Evolutionary conservation across 2,113 vertebrate genomes (phyloP).

Genomic region (Pardalotus punctatus): DNA sequence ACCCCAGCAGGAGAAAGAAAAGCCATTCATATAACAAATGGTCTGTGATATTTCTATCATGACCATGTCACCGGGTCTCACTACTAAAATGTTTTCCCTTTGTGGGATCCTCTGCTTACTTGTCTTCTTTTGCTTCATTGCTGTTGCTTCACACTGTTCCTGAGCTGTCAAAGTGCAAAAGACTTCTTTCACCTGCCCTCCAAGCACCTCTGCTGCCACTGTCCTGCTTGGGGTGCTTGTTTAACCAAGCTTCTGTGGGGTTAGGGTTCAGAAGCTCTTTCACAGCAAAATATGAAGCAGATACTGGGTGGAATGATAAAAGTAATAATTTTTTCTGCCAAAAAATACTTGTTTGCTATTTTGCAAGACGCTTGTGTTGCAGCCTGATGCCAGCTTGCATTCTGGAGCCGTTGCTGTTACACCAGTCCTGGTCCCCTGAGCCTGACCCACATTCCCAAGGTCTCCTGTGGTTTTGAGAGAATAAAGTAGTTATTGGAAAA

Average conservation of each 20-base stretch:
- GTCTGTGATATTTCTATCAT: not conserved
- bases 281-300: not conserved
- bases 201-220: not conserved
- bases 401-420: not conserved
- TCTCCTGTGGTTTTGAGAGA: not conserved
- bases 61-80: not conserved
- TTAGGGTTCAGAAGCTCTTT: not conserved
- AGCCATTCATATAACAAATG: not conserved
- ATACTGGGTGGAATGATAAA: not conserved
- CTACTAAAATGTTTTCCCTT: not conserved
- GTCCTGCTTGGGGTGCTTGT: not conserved
- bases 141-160: not conserved
- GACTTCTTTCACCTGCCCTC: not conserved
- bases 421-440: not conserved
- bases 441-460: not conserved
- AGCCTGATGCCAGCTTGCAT: not conserved
- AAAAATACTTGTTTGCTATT: not conserved
- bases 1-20: not conserved
- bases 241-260: not conserved
- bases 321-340: not conserved
- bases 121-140: not conserved
- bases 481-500: not conserved
- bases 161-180: not conserved
- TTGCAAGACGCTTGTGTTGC: not conserved
- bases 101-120: not conserved